Conservation (phyloP, 1,140 invertebrate genomes). For the Samia ricini region DNA sequence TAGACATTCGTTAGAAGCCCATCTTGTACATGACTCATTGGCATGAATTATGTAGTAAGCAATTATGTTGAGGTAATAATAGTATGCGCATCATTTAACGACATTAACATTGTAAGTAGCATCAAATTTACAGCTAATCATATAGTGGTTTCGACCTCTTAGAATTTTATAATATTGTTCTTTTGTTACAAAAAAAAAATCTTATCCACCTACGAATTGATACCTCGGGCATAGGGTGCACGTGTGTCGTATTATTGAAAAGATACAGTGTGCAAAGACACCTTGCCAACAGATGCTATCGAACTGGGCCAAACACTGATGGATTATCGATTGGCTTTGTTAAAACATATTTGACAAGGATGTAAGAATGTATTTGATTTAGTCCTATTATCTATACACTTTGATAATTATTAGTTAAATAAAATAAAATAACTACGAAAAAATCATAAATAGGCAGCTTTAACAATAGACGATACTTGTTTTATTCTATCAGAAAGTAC, state of each 20-base stretch:
- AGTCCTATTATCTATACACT: neutral
- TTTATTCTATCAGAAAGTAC: too few species aligned
- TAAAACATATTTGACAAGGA: neutral
- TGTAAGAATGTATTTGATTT: neutral
- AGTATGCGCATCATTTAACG: too few species aligned
- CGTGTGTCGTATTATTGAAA: conserved; percentile 45
- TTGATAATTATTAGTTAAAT: neutral
- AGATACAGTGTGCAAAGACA: conserved; percentile 42
- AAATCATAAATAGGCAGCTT: too few species aligned
- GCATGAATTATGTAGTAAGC: too few species aligned
- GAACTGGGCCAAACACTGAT: conserved; percentile 37
- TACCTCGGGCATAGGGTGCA: conserved; percentile 22
- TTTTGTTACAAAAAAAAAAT: neutral
- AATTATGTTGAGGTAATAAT: too few species aligned
- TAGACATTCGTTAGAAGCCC: too few species aligned
- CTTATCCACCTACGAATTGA: conserved; percentile 4
- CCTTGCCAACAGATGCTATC: conserved; percentile 70
- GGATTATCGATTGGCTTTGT: conserved; percentile 19
- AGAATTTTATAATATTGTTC: neutral
- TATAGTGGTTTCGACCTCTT: neutral
- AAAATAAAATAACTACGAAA: too few species aligned
- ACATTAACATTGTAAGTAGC: neutral
- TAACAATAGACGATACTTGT: too few species aligned
- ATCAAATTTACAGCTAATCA: neutral
- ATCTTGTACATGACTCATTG: too few species aligned